Conservation (phyloP, 2,113 vertebrate genomes). For the Dasyurus viverrinus region DNA sequence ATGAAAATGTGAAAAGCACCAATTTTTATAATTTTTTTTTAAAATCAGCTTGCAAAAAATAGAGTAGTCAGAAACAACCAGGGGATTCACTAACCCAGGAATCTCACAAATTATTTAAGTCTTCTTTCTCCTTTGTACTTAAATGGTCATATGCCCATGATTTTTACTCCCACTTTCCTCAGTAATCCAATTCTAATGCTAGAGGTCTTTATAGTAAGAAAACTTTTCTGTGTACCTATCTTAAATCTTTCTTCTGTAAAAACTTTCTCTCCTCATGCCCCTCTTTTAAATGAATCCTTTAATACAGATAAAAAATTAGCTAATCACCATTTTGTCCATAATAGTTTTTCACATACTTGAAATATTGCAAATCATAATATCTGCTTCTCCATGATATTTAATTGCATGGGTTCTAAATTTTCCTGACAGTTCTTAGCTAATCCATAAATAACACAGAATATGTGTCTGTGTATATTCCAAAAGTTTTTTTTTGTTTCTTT, state of each 20-base stretch:
- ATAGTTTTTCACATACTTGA: slow-evolving; percentile 43
- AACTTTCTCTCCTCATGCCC: neutral
- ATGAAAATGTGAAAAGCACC: slow-evolving; percentile 24
- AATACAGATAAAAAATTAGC: neutral
- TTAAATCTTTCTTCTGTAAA: neutral
- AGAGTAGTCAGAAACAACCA: neutral
- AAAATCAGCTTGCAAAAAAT: neutral
- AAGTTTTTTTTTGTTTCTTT: neutral
- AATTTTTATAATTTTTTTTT: slow-evolving; percentile 10
- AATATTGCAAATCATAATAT: neutral
- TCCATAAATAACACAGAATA: neutral
- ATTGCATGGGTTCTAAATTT: neutral
- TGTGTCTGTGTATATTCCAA: neutral
- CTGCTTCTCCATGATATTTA: neutral
- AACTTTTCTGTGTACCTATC: slow-evolving; percentile 6
- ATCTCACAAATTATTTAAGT: neutral
- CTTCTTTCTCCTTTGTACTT: neutral
- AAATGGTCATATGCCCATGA: neutral
- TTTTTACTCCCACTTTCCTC: neutral
- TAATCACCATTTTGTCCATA: neutral
- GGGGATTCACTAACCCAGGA: slow-evolving; percentile 22
- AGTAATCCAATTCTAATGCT: neutral
- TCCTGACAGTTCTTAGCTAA: neutral
- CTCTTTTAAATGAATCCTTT: slow-evolving; percentile 17
- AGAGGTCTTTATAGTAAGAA: neutral